A percentile compares a stretch with the other conserved stretches of the same genome.
Evolutionary conservation across 2,888 invertebrate species (phyloP).

Genomic region (Baccha elongata): DNA sequence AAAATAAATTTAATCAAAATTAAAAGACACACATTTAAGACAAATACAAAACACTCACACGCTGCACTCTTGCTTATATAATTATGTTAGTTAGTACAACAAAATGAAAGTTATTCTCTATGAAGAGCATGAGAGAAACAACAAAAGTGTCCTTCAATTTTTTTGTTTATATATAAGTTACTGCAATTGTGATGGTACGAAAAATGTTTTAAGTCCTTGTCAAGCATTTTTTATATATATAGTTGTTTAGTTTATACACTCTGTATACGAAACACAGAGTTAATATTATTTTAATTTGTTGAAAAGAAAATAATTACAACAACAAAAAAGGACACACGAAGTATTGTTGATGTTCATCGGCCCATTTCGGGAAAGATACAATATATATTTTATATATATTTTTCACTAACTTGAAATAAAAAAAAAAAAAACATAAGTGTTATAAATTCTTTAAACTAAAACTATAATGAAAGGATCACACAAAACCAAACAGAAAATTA

Average conservation of each 20-base stretch:
- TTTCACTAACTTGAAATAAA: conserved; percentile 5
- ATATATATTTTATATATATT: conserved; percentile 4
- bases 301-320: conserved; percentile 73
- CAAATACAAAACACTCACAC: conserved; percentile 72
- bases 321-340: conserved; percentile 75
- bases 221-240: conserved; percentile 19
- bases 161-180: conserved; percentile 41
- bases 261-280: conserved; percentile 22
- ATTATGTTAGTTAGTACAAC: conserved; percentile 64
- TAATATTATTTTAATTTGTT: conserved; percentile 46
- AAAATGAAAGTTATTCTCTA: conserved; percentile 54
- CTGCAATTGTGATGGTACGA: conserved; percentile 51
- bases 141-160: conserved; percentile 53
- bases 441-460: conserved; percentile 48
- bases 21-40: conserved; percentile 68
- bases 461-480: conserved; percentile 65
- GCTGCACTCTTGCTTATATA: conserved; percentile 68
- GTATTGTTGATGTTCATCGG: conserved; percentile 58
- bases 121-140: conserved; percentile 36
- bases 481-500: conserved; percentile 42
- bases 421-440: conserved; percentile 62
- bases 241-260: conserved; percentile 42
- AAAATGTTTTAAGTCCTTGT: conserved; percentile 75
- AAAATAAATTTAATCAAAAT: conserved; percentile 35
- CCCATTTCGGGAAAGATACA: conserved; percentile 32